phyloP scores from a whole-genome alignment of 2,113 vertebrate genomes.

The Sylvilagus bachmani region DNA sequence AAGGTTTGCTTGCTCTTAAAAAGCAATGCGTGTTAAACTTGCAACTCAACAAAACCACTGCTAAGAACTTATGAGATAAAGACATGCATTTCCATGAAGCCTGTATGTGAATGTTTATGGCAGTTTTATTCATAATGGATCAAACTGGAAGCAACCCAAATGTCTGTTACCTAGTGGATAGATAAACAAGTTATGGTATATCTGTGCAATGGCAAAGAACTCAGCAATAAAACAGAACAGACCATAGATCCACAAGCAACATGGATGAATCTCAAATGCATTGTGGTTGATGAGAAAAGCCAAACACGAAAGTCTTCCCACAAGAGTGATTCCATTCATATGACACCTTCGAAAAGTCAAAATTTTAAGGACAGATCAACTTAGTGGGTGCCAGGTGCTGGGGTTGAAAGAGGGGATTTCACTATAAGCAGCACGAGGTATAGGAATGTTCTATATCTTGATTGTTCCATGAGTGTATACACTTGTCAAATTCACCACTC shows the following conservation, averaged over 20 bases:
- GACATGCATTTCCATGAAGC: conserved; percentile 2
- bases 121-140: conserved; percentile 61
- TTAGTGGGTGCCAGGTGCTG: conserved; percentile 26
- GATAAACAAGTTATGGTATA: conserved; percentile 61
- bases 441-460: conserved; percentile 7
- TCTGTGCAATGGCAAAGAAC: conserved; percentile 43
- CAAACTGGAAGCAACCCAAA: conserved; percentile 59
- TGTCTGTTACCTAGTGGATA: conserved; percentile 35
- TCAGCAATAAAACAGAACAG: conserved; percentile 35
- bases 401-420: background rate
- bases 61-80: conserved; percentile 52
- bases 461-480: background rate
- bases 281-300: conserved; percentile 43
- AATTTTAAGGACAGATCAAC: background rate
- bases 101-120: conserved; percentile 62
- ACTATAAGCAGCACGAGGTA: background rate
- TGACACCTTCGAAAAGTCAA: conserved; percentile 43
- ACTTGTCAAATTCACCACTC: conserved; percentile 51
- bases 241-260: background rate
- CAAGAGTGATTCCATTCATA: conserved; percentile 2
- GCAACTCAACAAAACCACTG: background rate
- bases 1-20: conserved; percentile 41
- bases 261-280: background rate
- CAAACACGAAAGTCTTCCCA: background rate
- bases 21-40: conserved; percentile 41